These are phyloP conservation scores for Amphipoea lucens DNA, from an alignment of 2,888 invertebrate genomes.

Conservation along the genomic window DNA sequence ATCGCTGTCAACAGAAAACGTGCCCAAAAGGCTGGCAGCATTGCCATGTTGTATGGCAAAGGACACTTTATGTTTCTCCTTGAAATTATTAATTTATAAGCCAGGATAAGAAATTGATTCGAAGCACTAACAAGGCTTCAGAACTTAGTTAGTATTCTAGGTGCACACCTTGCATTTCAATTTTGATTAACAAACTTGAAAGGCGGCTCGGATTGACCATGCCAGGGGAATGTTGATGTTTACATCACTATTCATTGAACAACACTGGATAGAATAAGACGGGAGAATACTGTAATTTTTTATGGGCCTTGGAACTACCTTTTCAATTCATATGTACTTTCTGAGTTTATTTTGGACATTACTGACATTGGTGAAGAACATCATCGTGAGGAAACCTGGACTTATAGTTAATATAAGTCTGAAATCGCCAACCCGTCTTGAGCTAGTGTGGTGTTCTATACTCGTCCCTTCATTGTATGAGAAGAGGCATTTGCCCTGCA, in stretches of 20 bases:
- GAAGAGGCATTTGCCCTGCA: not conserved
- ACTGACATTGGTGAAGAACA: no score
- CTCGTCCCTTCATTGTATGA: not conserved
- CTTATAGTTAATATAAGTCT: not conserved
- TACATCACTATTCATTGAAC: conserved; percentile 20
- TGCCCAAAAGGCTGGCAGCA: no score
- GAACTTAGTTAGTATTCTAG: conserved; percentile 50
- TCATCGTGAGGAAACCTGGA: no score
- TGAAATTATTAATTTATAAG: conserved; percentile 38
- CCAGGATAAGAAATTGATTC: conserved; percentile 38
- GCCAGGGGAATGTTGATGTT: conserved; percentile 35
- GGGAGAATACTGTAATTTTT: not conserved
- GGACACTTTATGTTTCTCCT: not conserved
- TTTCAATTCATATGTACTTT: not conserved
- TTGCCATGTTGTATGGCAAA: not conserved
- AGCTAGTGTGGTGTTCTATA: not conserved
- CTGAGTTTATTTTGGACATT: no score
- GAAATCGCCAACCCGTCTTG: not conserved
- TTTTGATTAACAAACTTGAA: conserved; percentile 57
- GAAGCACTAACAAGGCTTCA: conserved; percentile 30
- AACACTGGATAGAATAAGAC: not conserved
- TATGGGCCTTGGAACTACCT: not conserved
- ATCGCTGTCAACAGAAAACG: no score
- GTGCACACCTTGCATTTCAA: conserved; percentile 57
- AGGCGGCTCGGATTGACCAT: conserved; percentile 32